Conservation (phyloP, 2,797 vertebrate species). For the Carapus acus region DNA sequence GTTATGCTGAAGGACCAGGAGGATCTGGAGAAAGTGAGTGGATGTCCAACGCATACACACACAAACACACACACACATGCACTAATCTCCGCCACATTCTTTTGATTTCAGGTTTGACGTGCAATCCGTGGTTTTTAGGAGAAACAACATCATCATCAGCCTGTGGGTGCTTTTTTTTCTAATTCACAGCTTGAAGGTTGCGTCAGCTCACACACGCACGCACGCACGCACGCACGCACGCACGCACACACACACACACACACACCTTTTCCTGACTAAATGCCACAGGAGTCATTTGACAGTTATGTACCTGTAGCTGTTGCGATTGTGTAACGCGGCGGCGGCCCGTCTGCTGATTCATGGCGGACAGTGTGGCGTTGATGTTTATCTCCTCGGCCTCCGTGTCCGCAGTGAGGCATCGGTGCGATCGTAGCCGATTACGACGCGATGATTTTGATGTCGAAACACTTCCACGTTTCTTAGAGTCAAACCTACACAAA, state of each 20-base stretch:
- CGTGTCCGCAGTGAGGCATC: too few relatives aligned
- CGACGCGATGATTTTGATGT: too few relatives aligned
- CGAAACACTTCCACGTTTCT: too few relatives aligned
- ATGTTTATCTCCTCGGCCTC: slow-evolving; percentile 41
- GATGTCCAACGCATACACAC: not conserved
- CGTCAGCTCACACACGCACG: too few relatives aligned
- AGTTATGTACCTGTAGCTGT: slow-evolving; percentile 15
- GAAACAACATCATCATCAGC: not conserved
- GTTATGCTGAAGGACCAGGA: slow-evolving; percentile 67
- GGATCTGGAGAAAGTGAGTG: slow-evolving; percentile 77
- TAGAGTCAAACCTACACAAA: too few relatives aligned
- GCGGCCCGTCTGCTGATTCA: slow-evolving; percentile 31
- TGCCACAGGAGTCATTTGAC: slow-evolving; percentile 34
- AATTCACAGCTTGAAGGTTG: too few relatives aligned
- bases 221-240: slow-evolving; percentile 17
- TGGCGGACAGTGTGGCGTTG: slow-evolving; percentile 17
- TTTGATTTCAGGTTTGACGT: too few relatives aligned
- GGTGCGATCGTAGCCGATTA: too few relatives aligned
- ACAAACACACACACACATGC: not conserved
- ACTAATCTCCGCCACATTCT: too few relatives aligned
- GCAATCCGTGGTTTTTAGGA: too few relatives aligned
- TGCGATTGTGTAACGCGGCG: slow-evolving; percentile 29
- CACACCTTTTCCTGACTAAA: slow-evolving; percentile 22
- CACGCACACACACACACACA: slow-evolving; percentile 6
- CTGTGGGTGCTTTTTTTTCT: too few relatives aligned